A percentile compares a stretch with the other conserved stretches of the same genome.
phyloP scores from a whole-genome alignment of 1,140 invertebrate genomes.

The Trissolcus basalis region DNA sequence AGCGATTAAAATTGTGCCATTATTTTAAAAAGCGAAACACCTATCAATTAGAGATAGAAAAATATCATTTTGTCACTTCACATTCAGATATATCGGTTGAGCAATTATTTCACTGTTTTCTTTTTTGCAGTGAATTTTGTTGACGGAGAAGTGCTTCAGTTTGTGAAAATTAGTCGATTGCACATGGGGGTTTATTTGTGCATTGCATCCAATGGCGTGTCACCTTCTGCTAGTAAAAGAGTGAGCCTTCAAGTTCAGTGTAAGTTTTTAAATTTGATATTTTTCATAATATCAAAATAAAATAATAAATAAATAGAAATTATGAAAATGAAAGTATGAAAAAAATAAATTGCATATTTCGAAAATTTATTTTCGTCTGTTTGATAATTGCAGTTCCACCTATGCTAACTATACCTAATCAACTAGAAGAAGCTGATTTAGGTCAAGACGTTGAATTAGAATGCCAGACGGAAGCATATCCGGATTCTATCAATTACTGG shows the following conservation, averaged over 20 bases:
- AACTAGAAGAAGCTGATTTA: constrained; percentile 87
- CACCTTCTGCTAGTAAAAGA: constrained; percentile 90
- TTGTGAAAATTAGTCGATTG: constrained; percentile 90
- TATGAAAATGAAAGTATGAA: neutral
- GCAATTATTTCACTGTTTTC: too few relatives aligned
- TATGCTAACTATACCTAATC: constrained; percentile 90
- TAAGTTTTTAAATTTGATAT: constrained; percentile 84
- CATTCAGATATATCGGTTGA: too few relatives aligned
- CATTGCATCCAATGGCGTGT: constrained; percentile 90
- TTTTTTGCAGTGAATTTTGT: constrained; percentile 84
- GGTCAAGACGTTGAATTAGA: constrained; percentile 88
- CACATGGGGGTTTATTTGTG: constrained; percentile 94
- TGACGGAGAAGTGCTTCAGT: constrained; percentile 88
- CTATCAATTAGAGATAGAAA: too few relatives aligned
- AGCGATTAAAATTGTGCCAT: too few relatives aligned
- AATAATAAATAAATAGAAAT: neutral
- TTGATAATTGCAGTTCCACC: constrained; percentile 82
- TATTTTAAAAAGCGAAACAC: too few relatives aligned
- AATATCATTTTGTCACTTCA: too few relatives aligned
- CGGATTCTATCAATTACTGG: constrained; percentile 92
- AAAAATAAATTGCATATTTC: constrained; percentile 10
- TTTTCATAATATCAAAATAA: too few relatives aligned
- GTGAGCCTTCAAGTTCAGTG: constrained; percentile 91
- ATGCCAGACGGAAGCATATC: constrained; percentile 92
- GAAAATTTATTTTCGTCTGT: constrained; percentile 3